Evolutionary conservation across 2,113 vertebrate genomes (phyloP), one percentile per base, ranked within the genome.

Genomic region (Formicarius rufipectus): DNA sequence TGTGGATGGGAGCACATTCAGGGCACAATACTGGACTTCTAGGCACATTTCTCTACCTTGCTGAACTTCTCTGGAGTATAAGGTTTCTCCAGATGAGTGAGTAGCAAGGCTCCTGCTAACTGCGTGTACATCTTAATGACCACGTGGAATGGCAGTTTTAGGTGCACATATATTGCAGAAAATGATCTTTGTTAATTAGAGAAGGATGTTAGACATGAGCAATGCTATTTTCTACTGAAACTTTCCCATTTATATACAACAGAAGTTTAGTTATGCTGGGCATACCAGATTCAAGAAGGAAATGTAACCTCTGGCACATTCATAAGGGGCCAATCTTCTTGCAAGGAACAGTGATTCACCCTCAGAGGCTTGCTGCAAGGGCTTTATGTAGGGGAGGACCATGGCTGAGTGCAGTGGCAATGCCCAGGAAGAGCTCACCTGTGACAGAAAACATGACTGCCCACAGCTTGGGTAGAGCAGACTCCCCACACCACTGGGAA

Each of bases 171-270:
- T 30, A 62, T 77, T 69, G 67, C 75, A 90, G 56, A 86, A 95
- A 89, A 93, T 59, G 0, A 90, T 73, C 78, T 90, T 92, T 81
- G 66, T 94, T 94, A 93, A 91, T 95, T 85, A 95, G 28, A 60
- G 87, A 50, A 49, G 55, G 71, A 87, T 67, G 58, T 82, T 76
- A 94, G 78, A 76, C 40, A 59, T n/a, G 56, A 93, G 81, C 39
- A 79, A 37, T 44, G 45, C 42, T 89, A 56, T 87, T 94, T 95
- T 78, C 64, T 3, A 3, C 75, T 47, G 44, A 71, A 92, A 93
- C 47, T 77, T 90, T 78, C 33, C 40, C 64, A 64, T 55, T 60
- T 67, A 74, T 52, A 66, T 67, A 59, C 68, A 74, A 77, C 55
- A 87, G 79, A 85, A 90, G 16, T 77, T 90, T 74, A 81, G 35